Evolutionary conservation across 2,113 vertebrate species (phyloP), one percentile per base, ranked within the genome.

Genomic region (Macquaria ambigua): DNA sequence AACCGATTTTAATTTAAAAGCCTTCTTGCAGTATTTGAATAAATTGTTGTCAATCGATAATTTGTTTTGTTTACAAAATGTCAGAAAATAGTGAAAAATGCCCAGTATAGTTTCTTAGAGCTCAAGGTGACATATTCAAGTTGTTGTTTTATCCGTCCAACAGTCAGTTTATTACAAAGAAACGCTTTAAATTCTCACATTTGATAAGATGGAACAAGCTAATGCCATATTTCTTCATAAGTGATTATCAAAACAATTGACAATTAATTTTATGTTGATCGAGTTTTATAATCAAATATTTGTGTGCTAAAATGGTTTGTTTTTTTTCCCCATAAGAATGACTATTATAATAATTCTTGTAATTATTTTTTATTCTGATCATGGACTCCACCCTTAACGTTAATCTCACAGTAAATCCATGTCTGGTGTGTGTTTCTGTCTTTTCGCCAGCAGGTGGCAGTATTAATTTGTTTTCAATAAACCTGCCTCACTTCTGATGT

Each of bases 391-490:
- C 5, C 9, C 2, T 43, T 14, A 8, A 1, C 15, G 16, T n/a
- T 21, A 2, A 59, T 21, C 0, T 43, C 28, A 3, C 4, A 8
- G 12, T 61, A 8, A 2, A 3, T 56, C 34, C 21, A 20, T 31
- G 11, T 3, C 37, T 46, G 25, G 5, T 61, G 48, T 31, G 34
- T 69, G 11, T n/a, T 0, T 69, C 8, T 37, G 5, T 16, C 9
- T 55, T 58, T 55, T 46, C 0, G 67, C 68, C 92, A 82, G 69
- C 41, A 91, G 88, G 14, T 72, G 85, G 85, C 58, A 73, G 23
- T 34, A 70, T 74, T 28, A 0, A 62, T 39, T 53, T 43, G 1
- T 39, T 58, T 71, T 41, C 25, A 39, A 23, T 25, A 10, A 28
- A 0, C 8, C 28, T n/a, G 41, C 3, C 20, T 69, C 64, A 31